These are phyloP conservation scores for Magallana ariakensis DNA, from an alignment of 1,140 invertebrate species.

Conservation along the genomic window DNA sequence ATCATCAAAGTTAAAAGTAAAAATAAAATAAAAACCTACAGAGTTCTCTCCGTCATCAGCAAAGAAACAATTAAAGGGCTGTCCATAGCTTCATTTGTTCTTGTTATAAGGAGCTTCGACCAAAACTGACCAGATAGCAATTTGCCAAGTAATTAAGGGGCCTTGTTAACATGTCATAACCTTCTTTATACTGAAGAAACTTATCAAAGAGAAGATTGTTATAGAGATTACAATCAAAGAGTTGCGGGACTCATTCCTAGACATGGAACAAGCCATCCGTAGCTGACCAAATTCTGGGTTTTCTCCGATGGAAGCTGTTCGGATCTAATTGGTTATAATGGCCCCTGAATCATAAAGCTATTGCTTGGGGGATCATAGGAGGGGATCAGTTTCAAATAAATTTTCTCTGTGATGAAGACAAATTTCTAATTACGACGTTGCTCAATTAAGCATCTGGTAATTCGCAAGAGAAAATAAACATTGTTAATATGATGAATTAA, in stretches of 20 bases:
- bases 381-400: slow-evolving; percentile 24
- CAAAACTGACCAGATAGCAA: slow-evolving; percentile 23
- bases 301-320: neutral
- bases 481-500: neutral
- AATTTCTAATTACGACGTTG: slow-evolving; percentile 35
- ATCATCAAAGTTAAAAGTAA: no score
- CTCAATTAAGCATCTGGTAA: slow-evolving; percentile 34
- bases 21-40: no score
- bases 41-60: no score
- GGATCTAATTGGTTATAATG: slow-evolving; percentile 19
- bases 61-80: no score
- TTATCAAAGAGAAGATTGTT: neutral
- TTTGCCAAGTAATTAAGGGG: neutral
- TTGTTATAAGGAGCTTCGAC: no score
- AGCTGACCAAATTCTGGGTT: slow-evolving; percentile 9
- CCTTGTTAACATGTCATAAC: slow-evolving; percentile 20
- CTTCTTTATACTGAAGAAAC: slow-evolving; percentile 7
- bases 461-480: slow-evolving; percentile 23
- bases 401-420: slow-evolving; percentile 11
- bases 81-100: no score
- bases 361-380: slow-evolving; percentile 17
- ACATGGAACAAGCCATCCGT: neutral
- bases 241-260: neutral
- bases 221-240: slow-evolving; percentile 28
- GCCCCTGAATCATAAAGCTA: slow-evolving; percentile 31